Percentiles rank a stretch among this genome's conserved stretches.
Conservation (phyloP, 2,888 invertebrate species). For the Leuctra nigra region DNA sequence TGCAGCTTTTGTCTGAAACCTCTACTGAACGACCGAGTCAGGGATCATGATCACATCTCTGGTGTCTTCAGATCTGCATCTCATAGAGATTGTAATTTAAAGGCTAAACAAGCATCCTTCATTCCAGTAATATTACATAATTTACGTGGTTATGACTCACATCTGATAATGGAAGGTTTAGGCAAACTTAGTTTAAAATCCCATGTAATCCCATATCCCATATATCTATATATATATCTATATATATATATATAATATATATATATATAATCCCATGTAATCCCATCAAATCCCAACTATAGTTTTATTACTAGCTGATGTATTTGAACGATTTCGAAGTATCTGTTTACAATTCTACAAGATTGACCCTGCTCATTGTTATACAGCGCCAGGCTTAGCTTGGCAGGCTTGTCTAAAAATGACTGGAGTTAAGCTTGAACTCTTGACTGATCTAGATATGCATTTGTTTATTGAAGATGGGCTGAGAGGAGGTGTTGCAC, state of each 20-base stretch:
- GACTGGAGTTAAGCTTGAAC: conserved; percentile 34
- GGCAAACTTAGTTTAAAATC: no score
- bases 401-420: conserved; percentile 37
- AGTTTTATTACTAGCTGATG: conserved; percentile 33
- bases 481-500: conserved; percentile 35
- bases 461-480: conserved; percentile 34
- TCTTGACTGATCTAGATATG: conserved; percentile 37
- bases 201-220: no score
- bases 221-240: no score
- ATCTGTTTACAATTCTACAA: conserved; percentile 32
- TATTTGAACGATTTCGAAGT: conserved; percentile 35
- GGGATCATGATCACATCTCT: conserved; percentile 34
- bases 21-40: conserved; percentile 29
- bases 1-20: conserved; percentile 32
- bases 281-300: conserved; percentile 24
- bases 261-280: not conserved
- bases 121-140: conserved; percentile 36
- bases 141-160: conserved; percentile 33
- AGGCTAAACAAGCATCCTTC: conserved; percentile 32
- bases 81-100: conserved; percentile 35
- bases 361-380: conserved; percentile 36
- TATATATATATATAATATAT: no score
- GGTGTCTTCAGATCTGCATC: conserved; percentile 32
- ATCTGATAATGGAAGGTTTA: conserved; percentile 32
- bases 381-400: conserved; percentile 35